phyloP scores from a whole-genome alignment of 2,113 vertebrate species.

The Edolisoma coerulescens region DNA sequence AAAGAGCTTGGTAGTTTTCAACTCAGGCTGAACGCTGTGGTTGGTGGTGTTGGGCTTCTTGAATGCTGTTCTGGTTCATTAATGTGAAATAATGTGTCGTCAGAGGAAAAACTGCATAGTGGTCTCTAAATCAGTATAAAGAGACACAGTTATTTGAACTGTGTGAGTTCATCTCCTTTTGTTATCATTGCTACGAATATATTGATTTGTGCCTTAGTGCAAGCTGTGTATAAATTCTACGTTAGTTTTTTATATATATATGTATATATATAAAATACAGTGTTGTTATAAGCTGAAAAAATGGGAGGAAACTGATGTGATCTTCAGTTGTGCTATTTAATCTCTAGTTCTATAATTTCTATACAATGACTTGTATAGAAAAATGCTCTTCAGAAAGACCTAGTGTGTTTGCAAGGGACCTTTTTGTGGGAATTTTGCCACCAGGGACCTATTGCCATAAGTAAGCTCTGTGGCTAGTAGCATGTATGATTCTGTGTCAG shows the following conservation, averaged over 20 bases:
- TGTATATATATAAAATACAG: rapidly evolving
- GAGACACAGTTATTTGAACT: not conserved
- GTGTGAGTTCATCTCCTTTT: not conserved
- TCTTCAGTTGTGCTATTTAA: not conserved
- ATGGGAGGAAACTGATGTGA: not conserved
- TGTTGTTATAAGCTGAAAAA: not conserved
- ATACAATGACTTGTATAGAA: not conserved
- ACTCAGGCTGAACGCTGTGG: rapidly evolving
- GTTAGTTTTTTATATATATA: not conserved
- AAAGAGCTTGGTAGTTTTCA: not conserved
- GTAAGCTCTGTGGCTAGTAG: not conserved
- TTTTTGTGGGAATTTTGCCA: not conserved
- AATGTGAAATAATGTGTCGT: not conserved
- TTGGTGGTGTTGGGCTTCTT: not conserved
- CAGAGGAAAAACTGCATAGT: not conserved
- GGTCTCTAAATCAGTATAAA: not conserved
- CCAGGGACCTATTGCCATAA: not conserved
- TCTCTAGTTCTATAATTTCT: no score
- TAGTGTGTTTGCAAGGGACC: not conserved
- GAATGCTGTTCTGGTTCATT: not conserved
- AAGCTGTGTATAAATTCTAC: not conserved
- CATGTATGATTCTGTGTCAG: rapidly evolving
- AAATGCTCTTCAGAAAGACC: not conserved
- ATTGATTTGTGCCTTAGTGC: not conserved
- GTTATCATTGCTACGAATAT: not conserved